These are phyloP conservation scores for Philereme transversata DNA, from an alignment of 2,888 invertebrate genomes.

Conservation along the genomic window DNA sequence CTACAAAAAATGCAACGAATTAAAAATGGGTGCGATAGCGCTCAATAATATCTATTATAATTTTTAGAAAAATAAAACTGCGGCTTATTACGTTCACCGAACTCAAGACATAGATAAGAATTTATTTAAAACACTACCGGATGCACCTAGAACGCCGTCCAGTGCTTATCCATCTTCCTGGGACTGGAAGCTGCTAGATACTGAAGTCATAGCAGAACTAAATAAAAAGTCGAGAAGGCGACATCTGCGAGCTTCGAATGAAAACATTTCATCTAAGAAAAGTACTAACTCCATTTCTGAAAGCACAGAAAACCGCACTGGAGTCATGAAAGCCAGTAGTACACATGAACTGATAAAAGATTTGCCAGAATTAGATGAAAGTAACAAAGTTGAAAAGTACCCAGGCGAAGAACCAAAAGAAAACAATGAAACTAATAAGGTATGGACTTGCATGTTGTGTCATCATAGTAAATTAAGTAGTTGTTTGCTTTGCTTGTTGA, in stretches of 20 bases:
- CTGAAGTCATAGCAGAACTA: conserved; percentile 72
- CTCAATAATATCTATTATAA: conserved; percentile 21
- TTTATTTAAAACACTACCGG: conserved; percentile 88
- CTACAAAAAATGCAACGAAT: too few species aligned
- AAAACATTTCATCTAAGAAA: conserved; percentile 77
- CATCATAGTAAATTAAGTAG: conserved; percentile 56
- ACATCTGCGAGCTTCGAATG: conserved; percentile 66
- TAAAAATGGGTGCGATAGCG: too few species aligned
- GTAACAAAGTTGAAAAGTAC: conserved; percentile 43
- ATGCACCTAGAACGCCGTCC: conserved; percentile 91
- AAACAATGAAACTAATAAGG: conserved; percentile 57
- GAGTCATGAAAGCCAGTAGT: conserved; percentile 72
- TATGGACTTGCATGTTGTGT: conserved; percentile 63
- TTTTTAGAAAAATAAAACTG: conserved; percentile 91
- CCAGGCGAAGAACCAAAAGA: conserved; percentile 40
- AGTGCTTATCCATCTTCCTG: conserved; percentile 87
- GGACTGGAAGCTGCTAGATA: conserved; percentile 88
- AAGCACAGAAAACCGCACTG: conserved; percentile 56
- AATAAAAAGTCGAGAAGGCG: conserved; percentile 72
- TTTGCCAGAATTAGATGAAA: conserved; percentile 73
- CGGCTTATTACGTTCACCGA: conserved; percentile 90
- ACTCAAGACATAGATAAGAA: conserved; percentile 90
- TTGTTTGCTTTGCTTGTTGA: conserved; percentile 75
- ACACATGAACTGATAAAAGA: conserved; percentile 74
- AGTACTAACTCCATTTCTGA: conserved; percentile 72